These are phyloP conservation scores for Napeogenes sylphis DNA, from an alignment of 2,888 invertebrate genomes.

Conservation along the genomic window DNA sequence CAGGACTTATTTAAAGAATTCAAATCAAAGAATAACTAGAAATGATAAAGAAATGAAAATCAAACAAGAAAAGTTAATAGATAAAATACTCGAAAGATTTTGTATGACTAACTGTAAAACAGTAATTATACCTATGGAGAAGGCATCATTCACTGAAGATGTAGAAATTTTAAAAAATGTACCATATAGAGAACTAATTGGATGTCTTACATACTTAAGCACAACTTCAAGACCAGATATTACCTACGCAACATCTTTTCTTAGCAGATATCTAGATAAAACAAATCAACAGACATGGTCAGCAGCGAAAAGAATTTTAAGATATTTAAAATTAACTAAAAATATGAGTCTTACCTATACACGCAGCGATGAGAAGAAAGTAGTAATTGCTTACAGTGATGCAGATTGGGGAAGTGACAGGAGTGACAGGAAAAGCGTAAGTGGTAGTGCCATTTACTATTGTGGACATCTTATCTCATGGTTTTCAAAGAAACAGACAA, in stretches of 20 bases:
- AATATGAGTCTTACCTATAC: background rate
- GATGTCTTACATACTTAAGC: background rate
- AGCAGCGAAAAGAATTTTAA: constrained; percentile 6
- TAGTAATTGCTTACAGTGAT: background rate
- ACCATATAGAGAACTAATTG: constrained; percentile 8
- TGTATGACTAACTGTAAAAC: background rate
- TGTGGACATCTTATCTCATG: constrained; percentile 1
- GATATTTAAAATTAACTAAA: constrained; percentile 5
- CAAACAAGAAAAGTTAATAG: background rate
- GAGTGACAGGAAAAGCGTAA: constrained; percentile 6
- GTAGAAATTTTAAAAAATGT: background rate
- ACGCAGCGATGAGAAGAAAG: background rate
- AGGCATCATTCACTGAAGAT: background rate
- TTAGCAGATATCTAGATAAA: no score
- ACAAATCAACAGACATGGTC: constrained; percentile 6
- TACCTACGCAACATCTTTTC: constrained; percentile 1
- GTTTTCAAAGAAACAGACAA: constrained; percentile 7
- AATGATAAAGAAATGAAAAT: background rate
- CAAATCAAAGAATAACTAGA: constrained; percentile 17
- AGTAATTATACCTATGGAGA: constrained; percentile 5
- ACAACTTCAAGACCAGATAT: constrained; percentile 2
- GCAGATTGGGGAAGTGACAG: constrained; percentile 19
- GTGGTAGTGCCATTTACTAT: background rate
- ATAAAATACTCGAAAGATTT: constrained; percentile 1
- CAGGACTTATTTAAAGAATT: constrained; percentile 19